These are phyloP conservation scores for Leptopterna dolabrata DNA, from an alignment of 2,888 invertebrate species.

Conservation along the genomic window DNA sequence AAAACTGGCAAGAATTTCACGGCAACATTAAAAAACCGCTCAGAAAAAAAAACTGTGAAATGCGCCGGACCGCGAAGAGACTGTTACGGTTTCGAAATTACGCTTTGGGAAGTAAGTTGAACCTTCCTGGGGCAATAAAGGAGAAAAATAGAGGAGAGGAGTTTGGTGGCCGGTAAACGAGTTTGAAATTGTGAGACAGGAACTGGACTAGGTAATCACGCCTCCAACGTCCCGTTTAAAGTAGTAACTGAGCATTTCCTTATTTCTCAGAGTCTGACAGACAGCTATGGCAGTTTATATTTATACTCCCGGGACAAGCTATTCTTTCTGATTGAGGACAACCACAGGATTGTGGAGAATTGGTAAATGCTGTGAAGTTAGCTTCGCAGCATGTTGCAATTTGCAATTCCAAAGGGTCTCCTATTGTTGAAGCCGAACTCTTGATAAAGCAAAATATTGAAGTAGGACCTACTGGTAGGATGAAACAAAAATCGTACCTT, in stretches of 20 bases:
- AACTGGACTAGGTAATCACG: slow-evolving; percentile 51
- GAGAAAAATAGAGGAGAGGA: slow-evolving; percentile 27
- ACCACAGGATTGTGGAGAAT: neutral
- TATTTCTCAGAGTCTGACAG: neutral
- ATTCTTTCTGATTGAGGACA: neutral
- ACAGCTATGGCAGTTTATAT: neutral
- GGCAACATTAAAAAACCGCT: slow-evolving; percentile 5
- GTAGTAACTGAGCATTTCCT: slow-evolving; percentile 41
- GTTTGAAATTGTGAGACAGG: slow-evolving; percentile 34
- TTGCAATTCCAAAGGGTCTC: neutral
- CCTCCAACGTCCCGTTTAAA: slow-evolving; percentile 50
- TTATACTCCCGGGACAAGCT: neutral
- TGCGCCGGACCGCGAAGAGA: slow-evolving; percentile 26
- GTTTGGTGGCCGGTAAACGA: slow-evolving; percentile 23
- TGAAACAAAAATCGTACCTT: too few relatives aligned
- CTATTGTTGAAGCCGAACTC: too few relatives aligned
- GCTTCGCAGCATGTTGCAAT: neutral
- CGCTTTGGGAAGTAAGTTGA: slow-evolving; percentile 12
- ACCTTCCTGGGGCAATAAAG: slow-evolving; percentile 42
- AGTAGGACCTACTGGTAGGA: too few relatives aligned
- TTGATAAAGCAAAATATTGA: too few relatives aligned
- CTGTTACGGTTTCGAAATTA: slow-evolving; percentile 41
- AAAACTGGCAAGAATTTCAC: neutral
- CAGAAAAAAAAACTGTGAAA: slow-evolving; percentile 13
- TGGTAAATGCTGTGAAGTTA: neutral